Percentiles rank a stretch among this genome's conserved stretches.
Evolutionary conservation across 2,113 vertebrate genomes (phyloP).

Genomic region (Podarcis raffonei): DNA sequence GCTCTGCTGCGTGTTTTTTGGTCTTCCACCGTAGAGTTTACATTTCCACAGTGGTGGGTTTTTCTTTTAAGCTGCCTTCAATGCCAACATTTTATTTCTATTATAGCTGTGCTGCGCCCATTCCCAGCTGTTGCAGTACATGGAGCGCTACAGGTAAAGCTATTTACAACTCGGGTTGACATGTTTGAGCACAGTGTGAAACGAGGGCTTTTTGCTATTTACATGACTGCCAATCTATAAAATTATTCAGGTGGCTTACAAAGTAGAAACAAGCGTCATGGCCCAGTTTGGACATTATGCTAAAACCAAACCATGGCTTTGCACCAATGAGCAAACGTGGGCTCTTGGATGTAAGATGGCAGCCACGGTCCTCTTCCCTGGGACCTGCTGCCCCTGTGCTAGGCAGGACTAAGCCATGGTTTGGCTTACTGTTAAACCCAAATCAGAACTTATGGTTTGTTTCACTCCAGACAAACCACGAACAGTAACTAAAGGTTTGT

Average conservation of each 20-base stretch:
- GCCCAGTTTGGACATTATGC: background rate
- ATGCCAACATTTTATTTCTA: background rate
- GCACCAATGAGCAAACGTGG: too few relatives aligned
- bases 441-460: too few relatives aligned
- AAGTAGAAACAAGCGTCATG: background rate
- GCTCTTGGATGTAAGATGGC: too few relatives aligned
- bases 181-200: background rate
- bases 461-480: too few relatives aligned
- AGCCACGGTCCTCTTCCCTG: too few relatives aligned
- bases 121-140: conserved; percentile 92
- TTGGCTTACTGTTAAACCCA: too few relatives aligned
- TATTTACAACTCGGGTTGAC: background rate
- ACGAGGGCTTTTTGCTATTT: background rate
- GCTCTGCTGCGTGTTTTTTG: background rate
- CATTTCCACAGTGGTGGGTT: background rate
- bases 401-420: too few relatives aligned
- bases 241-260: background rate
- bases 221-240: background rate
- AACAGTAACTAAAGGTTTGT: too few relatives aligned
- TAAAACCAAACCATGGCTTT: too few relatives aligned
- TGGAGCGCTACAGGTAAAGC: conserved; percentile 89
- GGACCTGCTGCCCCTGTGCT: too few relatives aligned
- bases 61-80: background rate
- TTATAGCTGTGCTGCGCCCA: conserved; percentile 90
- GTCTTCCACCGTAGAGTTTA: background rate